These are phyloP conservation scores for Megaceryle maxima DNA, from an alignment of 2,113 vertebrate species.

Conservation along the genomic window DNA sequence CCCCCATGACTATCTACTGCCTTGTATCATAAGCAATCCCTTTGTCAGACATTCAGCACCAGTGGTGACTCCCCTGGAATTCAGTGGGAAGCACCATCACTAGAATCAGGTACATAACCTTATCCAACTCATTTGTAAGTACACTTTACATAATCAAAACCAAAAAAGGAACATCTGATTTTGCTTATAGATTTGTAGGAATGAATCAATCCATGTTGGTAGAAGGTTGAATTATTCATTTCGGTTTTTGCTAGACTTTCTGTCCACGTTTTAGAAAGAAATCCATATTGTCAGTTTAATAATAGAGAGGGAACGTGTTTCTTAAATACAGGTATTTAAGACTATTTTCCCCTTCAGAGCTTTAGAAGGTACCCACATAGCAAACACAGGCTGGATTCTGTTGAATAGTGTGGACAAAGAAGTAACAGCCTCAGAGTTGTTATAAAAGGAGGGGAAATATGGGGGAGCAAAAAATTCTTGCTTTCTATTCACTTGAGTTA, in stretches of 20 bases:
- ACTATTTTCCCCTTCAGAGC: slow-evolving; percentile 3
- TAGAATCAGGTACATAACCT: not conserved
- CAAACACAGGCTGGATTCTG: slow-evolving; percentile 46
- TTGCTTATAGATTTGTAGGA: not conserved
- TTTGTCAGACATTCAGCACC: not conserved
- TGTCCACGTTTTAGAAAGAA: slow-evolving; percentile 22
- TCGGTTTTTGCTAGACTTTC: not conserved
- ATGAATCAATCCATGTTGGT: not conserved
- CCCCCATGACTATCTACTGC: not conserved
- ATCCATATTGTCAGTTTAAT: slow-evolving; percentile 3
- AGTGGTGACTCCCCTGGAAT: not conserved
- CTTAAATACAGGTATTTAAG: slow-evolving; percentile 26
- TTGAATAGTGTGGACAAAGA: slow-evolving; percentile 8
- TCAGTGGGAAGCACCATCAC: not conserved
- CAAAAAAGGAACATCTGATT: not conserved
- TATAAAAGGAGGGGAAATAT: not conserved
- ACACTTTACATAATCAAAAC: not conserved
- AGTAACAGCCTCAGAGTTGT: not conserved
- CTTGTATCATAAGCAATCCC: not conserved
- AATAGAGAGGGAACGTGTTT: not conserved
- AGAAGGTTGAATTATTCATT: not conserved
- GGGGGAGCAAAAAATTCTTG: not conserved
- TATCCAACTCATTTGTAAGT: not conserved
- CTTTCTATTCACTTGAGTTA: not conserved
- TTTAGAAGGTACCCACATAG: not conserved